Evolutionary conservation across 2,797 vertebrate genomes (phyloP), one percentile per base, ranked within the genome.

Genomic region (Dicrostonyx torquatus): DNA sequence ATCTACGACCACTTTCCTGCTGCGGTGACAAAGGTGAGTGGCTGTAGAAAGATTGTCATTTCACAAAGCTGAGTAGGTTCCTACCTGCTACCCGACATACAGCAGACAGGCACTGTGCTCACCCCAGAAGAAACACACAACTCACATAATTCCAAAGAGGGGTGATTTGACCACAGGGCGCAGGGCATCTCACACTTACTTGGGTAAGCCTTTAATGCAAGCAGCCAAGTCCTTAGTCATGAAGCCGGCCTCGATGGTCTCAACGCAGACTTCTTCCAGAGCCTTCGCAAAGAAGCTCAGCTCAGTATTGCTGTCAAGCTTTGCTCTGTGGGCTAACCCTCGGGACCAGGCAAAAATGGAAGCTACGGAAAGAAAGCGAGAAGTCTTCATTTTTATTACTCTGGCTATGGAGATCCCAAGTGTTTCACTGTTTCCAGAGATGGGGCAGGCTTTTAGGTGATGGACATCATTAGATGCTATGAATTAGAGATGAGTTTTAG

Each of bases 211-310:
- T 98, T 99, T 99, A 98, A 99, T 99, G 97, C 99, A 99, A 97
- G 99, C 99, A 22, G 99, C 99, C 98, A 99, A 97, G 93, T 99
- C 99, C 98, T 99, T 99, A 96, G 99, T 99, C 99, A 99, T 99
- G 97, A 99, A 99, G 73, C 99, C 99, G 58, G 99, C 99, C 98
- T 99, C 99, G 0, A 99, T 99, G 97, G 99, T 99, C 98, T 99
- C 99, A 14, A 99, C 60, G 93, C 99, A 99, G 72, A 99, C 99
- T 2, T 99, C 99, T 97, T 99, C 99, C 97, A 99, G 98, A 0
- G 99, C 98, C 92, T 98, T 98, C 2, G 99, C 98, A 95, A 99
- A 99, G 58, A 98, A 98, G 22, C 98, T 96, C 68, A 99, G 99
- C 94, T 99, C 99, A 0, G 95, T 1, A 66, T 99, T 99, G 93